These are phyloP conservation scores for Urocitellus parryii DNA, from an alignment of 2,113 vertebrate genomes.

Conservation along the genomic window DNA sequence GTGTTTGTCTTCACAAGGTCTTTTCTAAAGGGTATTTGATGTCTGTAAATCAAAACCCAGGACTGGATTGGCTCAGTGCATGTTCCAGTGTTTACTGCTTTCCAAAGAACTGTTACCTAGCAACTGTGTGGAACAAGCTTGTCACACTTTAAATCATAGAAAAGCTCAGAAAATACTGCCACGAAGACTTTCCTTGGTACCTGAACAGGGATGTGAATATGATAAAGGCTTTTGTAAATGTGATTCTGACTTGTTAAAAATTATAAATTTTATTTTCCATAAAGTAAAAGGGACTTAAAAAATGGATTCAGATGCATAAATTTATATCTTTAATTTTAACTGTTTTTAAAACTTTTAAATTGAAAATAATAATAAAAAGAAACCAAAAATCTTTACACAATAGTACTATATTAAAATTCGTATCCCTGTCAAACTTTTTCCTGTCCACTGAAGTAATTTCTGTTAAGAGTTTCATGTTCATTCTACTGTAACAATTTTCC, in stretches of 20 bases:
- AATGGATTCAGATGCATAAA: neutral
- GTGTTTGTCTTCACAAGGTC: neutral
- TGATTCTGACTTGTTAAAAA: conserved; percentile 12
- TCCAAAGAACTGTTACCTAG: conserved; percentile 72
- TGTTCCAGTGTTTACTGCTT: conserved; percentile 45
- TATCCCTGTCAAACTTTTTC: neutral
- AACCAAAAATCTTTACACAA: neutral
- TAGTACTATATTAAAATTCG: neutral
- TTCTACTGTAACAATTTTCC: neutral
- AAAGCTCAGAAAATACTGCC: conserved; percentile 33
- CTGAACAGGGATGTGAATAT: neutral
- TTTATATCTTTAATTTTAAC: neutral
- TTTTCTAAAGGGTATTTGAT: conserved; percentile 50
- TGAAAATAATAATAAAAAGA: neutral
- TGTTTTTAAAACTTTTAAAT: neutral
- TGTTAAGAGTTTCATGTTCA: neutral
- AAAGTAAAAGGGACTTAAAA: neutral
- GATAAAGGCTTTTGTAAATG: neutral
- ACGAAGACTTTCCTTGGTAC: neutral
- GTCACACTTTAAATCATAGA: conserved; percentile 21
- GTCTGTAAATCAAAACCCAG: conserved; percentile 57
- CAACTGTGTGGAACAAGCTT: conserved; percentile 63
- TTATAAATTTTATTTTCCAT: conserved; percentile 30
- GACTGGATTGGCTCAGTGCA: neutral
- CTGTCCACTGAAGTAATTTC: neutral